These are phyloP conservation scores for Perca flavescens DNA, from an alignment of 2,113 vertebrate genomes.

Conservation along the genomic window DNA sequence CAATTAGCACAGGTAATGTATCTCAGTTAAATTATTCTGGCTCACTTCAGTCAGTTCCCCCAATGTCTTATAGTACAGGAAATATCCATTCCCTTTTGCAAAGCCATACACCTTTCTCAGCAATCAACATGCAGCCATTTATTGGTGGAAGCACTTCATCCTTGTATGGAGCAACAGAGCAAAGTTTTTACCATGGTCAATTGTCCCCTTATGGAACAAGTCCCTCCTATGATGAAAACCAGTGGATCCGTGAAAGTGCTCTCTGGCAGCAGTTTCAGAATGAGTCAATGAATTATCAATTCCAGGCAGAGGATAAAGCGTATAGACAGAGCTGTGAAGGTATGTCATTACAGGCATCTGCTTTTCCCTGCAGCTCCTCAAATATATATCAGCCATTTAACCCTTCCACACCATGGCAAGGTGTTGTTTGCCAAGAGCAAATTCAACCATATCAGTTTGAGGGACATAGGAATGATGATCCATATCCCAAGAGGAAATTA, in stretches of 20 bases:
- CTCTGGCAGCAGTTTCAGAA: conserved; percentile 82
- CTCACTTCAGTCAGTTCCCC: conserved; percentile 48
- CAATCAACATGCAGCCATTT: conserved; percentile 51
- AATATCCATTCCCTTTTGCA: conserved; percentile 67
- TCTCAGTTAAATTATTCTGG: conserved; percentile 58
- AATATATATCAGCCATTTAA: conserved; percentile 57
- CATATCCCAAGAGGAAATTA: conserved; percentile 59
- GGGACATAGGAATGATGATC: conserved; percentile 36
- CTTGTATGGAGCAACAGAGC: conserved; percentile 51
- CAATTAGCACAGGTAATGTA: conserved; percentile 77
- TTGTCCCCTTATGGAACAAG: conserved; percentile 60
- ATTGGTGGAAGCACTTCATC: conserved; percentile 61
- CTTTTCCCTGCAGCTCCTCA: conserved; percentile 47
- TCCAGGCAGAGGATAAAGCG: conserved; percentile 48
- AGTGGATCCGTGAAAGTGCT: conserved; percentile 80
- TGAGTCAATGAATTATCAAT: conserved; percentile 66
- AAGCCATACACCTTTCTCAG: conserved; percentile 30
- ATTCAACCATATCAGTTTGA: conserved; percentile 41
- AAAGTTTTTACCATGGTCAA: conserved; percentile 53
- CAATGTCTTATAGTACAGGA: conserved; percentile 72
- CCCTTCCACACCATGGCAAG: conserved; percentile 50
- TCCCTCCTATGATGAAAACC: conserved; percentile 78
- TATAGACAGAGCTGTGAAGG: conserved; percentile 54
- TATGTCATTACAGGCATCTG: conserved; percentile 30
- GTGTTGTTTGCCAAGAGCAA: conserved; percentile 50